Percentiles rank a stretch among this genome's conserved stretches.
phyloP scores from a whole-genome alignment of 2,888 invertebrate species.

The Neoaliturus tenellus region DNA sequence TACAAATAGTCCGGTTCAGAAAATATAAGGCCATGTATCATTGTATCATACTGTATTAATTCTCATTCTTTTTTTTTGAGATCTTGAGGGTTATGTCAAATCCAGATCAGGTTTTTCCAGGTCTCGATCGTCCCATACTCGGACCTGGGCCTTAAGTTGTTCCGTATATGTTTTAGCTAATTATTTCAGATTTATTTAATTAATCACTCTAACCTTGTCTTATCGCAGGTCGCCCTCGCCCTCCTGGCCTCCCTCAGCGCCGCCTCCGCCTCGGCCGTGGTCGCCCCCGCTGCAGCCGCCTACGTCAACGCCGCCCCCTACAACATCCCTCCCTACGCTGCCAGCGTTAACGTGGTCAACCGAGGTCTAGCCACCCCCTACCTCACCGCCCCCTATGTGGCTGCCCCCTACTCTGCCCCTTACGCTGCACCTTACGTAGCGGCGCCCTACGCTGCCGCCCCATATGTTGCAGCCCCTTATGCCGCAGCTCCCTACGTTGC shows the following conservation, averaged over 20 bases:
- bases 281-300: slow-evolving; percentile 51
- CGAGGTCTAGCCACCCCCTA: slow-evolving; percentile 58
- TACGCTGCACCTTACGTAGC: slow-evolving; percentile 35
- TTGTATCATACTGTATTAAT: no score
- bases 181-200: no score
- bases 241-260: neutral
- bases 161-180: no score
- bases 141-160: no score
- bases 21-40: no score
- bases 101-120: no score
- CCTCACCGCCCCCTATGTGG: slow-evolving; percentile 54
- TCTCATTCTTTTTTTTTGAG: no score
- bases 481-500: slow-evolving; percentile 47
- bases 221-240: slow-evolving; percentile 5
- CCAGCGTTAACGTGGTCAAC: slow-evolving; percentile 39
- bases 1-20: no score
- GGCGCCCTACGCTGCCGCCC: slow-evolving; percentile 56
- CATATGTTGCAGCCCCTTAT: slow-evolving; percentile 54
- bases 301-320: slow-evolving; percentile 53
- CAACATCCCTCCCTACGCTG: slow-evolving; percentile 44
- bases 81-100: no score
- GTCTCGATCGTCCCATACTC: no score
- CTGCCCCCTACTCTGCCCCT: slow-evolving; percentile 52
- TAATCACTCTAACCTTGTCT: no score
- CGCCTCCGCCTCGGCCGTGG: neutral